phyloP scores from a whole-genome alignment of 2,113 vertebrate species.

The Otis tarda region DNA sequence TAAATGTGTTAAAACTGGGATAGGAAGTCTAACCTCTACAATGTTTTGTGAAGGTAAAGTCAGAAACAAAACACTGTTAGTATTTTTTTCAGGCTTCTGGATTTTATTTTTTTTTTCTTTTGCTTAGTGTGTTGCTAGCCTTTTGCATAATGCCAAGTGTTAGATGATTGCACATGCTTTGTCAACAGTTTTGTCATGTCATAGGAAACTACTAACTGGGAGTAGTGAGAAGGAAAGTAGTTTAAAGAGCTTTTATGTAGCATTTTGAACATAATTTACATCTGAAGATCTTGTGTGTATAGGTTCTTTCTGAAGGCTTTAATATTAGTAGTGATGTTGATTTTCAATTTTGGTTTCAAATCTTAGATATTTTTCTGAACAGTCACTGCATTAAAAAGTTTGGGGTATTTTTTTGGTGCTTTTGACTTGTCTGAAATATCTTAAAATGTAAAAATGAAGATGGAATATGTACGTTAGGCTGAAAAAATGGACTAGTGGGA shows the following conservation, averaged over 20 bases:
- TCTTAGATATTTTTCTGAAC: not conserved
- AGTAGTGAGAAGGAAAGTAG: not conserved
- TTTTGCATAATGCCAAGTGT: not conserved
- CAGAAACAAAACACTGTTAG: not conserved
- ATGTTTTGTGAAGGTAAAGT: not conserved
- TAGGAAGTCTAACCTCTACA: not conserved
- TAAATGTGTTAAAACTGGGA: not conserved
- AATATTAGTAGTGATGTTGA: not conserved
- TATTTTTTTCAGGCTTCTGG: not conserved
- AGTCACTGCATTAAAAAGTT: not conserved
- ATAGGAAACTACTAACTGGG: not conserved
- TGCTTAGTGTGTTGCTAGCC: not conserved
- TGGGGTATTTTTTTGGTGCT: not conserved
- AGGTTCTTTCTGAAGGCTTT: not conserved
- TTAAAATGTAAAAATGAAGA: not conserved
- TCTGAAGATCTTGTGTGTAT: not conserved
- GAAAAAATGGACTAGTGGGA: not conserved
- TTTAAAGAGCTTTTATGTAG: not conserved
- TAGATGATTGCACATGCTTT: not conserved
- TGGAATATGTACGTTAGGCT: not conserved
- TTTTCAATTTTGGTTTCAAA: not conserved
- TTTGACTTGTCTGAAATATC: not conserved
- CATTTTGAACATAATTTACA: not conserved
- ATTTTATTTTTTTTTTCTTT: not conserved
- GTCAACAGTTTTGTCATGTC: not conserved